These are phyloP conservation scores for Sacculina carcini DNA, from an alignment of 2,888 invertebrate species.

Conservation along the genomic window DNA sequence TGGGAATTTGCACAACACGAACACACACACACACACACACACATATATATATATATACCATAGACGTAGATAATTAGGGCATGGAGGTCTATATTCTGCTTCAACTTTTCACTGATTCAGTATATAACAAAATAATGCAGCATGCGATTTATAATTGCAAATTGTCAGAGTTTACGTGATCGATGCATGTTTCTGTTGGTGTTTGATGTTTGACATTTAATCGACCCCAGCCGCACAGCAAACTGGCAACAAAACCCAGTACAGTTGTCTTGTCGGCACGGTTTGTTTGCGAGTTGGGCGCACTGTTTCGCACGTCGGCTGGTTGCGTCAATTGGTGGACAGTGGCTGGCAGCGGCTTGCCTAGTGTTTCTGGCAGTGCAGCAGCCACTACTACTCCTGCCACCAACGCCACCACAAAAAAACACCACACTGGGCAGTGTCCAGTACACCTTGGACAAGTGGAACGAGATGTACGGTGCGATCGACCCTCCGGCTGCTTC, in stretches of 20 bases:
- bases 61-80: neutral
- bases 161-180: too few species aligned
- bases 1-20: too few species aligned
- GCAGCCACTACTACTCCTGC: neutral
- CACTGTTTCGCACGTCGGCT: too few species aligned
- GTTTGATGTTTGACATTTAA: neutral
- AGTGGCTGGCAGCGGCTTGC: neutral
- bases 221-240: neutral
- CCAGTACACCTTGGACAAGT: conserved; percentile 6
- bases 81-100: neutral
- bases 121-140: too few species aligned
- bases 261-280: too few species aligned
- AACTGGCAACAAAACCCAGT: too few species aligned
- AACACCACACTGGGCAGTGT: neutral
- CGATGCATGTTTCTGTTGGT: neutral
- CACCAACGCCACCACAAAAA: neutral
- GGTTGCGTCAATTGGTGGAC: too few species aligned
- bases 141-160: too few species aligned
- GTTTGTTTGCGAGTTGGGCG: too few species aligned
- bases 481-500: conserved; percentile 25
- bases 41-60: neutral
- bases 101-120: too few species aligned
- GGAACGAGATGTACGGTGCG: conserved; percentile 21
- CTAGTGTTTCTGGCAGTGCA: neutral
- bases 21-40: too few species aligned